Evolutionary conservation across 30 jellyfish, hydroid and myxozoan species (phyloP).

Genomic region (Aurelia coerulea): DNA sequence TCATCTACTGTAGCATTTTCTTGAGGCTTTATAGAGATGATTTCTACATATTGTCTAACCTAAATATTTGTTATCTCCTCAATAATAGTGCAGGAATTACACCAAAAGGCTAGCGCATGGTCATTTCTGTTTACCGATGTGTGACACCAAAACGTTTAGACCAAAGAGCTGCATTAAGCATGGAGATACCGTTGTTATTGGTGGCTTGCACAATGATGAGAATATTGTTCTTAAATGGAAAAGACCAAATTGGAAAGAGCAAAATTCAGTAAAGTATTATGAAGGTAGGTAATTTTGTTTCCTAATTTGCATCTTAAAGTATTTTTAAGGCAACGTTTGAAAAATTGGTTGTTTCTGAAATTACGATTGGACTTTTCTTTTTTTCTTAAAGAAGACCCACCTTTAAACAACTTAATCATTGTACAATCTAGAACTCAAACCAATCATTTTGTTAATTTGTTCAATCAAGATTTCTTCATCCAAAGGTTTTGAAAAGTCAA

Average conservation of each 20-base stretch:
- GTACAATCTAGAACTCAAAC: too few relatives aligned
- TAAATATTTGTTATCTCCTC: neutral
- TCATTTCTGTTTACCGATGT: conserved; percentile 59
- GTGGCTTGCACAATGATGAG: conserved; percentile 35
- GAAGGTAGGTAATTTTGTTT: neutral
- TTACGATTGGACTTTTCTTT: too few relatives aligned
- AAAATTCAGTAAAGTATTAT: neutral
- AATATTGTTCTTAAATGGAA: conserved; percentile 52
- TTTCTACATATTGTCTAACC: too few relatives aligned
- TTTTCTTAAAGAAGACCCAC: too few relatives aligned
- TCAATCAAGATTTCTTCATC: too few relatives aligned
- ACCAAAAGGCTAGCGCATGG: conserved; percentile 71
- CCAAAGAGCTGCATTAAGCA: conserved; percentile 72
- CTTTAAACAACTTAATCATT: too few relatives aligned
- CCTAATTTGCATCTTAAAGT: neutral
- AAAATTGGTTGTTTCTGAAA: too few relatives aligned
- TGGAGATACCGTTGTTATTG: conserved; percentile 65
- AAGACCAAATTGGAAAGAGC: conserved; percentile 15
- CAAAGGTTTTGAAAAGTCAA: too few relatives aligned
- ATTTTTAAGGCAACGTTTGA: too few relatives aligned
- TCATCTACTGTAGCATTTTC: too few relatives aligned
- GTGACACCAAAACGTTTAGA: conserved; percentile 25
- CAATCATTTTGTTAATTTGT: too few relatives aligned
- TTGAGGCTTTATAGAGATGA: too few relatives aligned
- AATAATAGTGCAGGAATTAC: conserved; percentile 62